Base-by-base conservation (phyloP, 1,140 invertebrate genomes). In the Nasonia giraulti region DNA sequence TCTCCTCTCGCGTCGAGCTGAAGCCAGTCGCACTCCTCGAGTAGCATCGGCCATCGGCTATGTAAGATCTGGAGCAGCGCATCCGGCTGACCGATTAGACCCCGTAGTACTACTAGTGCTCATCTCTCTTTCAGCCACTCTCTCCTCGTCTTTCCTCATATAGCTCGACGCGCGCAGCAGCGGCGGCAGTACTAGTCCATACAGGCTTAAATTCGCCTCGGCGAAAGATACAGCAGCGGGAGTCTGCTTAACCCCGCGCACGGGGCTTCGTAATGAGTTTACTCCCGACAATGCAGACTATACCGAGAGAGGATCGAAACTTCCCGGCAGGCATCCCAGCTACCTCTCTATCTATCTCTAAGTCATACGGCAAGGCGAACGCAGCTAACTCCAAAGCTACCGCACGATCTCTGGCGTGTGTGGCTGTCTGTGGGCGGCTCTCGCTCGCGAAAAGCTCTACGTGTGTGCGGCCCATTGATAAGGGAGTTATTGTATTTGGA, bases 241-340 rank as follows among this genome's bases (percentile, higher is more conserved):
- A 33, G 23, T 69, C 79, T 80, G 66, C 37, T 80, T 81, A 81
- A 50, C 27, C 37, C 68, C 12, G 23, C 83, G 17, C 62, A 12
- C 55, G 77, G 2, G 17, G 23, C 40, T 50, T 5, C 71, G 10
- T 84, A 84, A 84, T 79, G 83, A 84, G 76, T 84, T 84, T 84
- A 79, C 83, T 79, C 55, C 44, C 83, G 66, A 84, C 69, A 85
- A 85, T 80, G 71, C 69, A 23, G 71, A 73, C 40, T 62, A 37
- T 37, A 62, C 23, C 23, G 68, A n/a, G 68, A 71, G 68, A 71
- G 68, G 68, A 71, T 27, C 31, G 68, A 27, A 71, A 33, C 68
- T 71, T 33, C 73, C 7, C 73, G 73, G 73, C 73, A 75, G 73
- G 73, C 73, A 75, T 75, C 55, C 55, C 0, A 44, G 40, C 40